These are phyloP conservation scores for Syrrhaptes paradoxus DNA, from an alignment of 2,113 vertebrate genomes.

Conservation along the genomic window DNA sequence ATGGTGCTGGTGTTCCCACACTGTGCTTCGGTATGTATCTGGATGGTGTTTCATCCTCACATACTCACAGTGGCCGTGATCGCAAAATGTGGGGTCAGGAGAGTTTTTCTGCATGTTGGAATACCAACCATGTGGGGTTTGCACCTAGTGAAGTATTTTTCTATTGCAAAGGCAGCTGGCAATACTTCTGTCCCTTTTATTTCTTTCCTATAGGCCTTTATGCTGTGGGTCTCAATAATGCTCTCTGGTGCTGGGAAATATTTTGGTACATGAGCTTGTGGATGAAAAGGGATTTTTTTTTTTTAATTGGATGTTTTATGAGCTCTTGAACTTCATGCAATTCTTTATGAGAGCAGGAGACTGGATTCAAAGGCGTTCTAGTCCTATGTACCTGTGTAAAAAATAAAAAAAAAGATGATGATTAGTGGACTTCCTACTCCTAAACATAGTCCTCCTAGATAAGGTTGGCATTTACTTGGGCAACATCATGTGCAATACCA, in stretches of 20 bases:
- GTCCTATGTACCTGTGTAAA: neutral
- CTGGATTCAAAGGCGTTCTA: neutral
- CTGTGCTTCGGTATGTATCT: neutral
- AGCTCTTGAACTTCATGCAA: neutral
- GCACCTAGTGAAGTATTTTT: neutral
- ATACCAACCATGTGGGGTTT: neutral
- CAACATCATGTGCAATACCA: neutral
- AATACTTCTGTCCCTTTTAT: neutral
- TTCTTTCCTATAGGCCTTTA: neutral
- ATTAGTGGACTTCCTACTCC: neutral
- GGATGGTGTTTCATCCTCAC: neutral
- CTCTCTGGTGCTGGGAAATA: neutral
- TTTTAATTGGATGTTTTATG: neutral
- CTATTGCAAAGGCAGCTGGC: neutral
- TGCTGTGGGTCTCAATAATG: neutral
- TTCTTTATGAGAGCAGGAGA: neutral
- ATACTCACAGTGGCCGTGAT: accelerated
- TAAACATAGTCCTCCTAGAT: neutral
- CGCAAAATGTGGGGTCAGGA: neutral
- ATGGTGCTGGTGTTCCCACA: neutral
- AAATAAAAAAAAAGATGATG: neutral
- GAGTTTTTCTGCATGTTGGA: neutral
- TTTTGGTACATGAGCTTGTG: neutral
- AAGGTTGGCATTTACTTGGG: neutral
- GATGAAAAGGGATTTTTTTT: neutral